A percentile compares a stretch with the other conserved stretches of the same genome.
Evolutionary conservation across 2,888 invertebrate genomes (phyloP).

Genomic region (Empis stercorea): DNA sequence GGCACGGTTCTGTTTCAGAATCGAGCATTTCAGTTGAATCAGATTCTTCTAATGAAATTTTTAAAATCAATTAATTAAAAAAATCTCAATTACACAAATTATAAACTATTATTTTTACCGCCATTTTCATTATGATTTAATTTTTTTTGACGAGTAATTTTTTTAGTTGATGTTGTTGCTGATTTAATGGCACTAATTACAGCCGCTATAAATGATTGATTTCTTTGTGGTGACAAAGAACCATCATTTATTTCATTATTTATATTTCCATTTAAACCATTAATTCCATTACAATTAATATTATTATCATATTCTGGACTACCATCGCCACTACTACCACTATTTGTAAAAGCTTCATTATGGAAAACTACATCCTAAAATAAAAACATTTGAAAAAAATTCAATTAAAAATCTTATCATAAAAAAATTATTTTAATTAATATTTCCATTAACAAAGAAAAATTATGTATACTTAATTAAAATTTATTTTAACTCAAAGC

Average conservation of each 20-base stretch:
- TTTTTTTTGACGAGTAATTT: conserved; percentile 6
- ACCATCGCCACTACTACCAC: conserved; percentile 55
- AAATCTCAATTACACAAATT: neutral
- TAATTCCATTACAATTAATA: conserved; percentile 6
- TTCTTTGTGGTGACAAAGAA: conserved; percentile 46
- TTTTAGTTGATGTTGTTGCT: conserved; percentile 33
- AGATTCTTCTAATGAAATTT: conserved; percentile 48
- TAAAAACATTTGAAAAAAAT: neutral
- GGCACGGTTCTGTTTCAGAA: conserved; percentile 69
- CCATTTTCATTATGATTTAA: conserved; percentile 20
- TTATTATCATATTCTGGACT: conserved; percentile 43
- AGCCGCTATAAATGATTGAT: conserved; percentile 55
- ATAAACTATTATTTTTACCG: conserved; percentile 25
- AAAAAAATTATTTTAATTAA: too few species aligned
- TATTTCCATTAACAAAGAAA: too few species aligned
- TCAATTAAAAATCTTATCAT: neutral
- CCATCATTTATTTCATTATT: conserved; percentile 26
- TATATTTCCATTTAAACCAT: conserved; percentile 11
- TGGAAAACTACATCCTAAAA: conserved; percentile 61
- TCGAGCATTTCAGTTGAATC: conserved; percentile 68
- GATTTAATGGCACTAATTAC: conserved; percentile 58
- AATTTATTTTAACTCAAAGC: neutral
- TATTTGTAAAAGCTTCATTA: conserved; percentile 63
- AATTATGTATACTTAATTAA: too few species aligned
- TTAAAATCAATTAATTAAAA: too few species aligned